Conservation (phyloP, 2,888 invertebrate genomes). For the Drosophila formosana region DNA sequence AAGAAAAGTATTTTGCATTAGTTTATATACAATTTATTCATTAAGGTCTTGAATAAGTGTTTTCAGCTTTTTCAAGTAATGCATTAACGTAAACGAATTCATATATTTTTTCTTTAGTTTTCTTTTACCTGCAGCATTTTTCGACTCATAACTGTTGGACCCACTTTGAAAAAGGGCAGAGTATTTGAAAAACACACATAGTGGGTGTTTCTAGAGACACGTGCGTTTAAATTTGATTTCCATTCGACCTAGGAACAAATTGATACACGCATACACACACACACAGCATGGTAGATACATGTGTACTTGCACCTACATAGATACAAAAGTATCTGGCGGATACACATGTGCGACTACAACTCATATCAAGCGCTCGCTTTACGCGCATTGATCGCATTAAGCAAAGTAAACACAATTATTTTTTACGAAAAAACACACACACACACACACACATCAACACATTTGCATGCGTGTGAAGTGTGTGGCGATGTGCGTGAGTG, state of each 20-base stretch:
- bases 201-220: constrained; percentile 4
- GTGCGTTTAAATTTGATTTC: constrained; percentile 13
- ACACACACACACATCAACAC: constrained; percentile 9
- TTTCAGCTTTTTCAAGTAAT: too few relatives aligned
- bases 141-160: background rate
- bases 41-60: too few relatives aligned
- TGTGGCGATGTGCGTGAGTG: background rate
- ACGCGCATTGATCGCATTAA: constrained; percentile 71
- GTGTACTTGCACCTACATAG: background rate
- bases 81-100: too few relatives aligned
- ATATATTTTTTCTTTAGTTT: too few relatives aligned
- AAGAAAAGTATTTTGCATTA: too few relatives aligned
- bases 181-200: background rate
- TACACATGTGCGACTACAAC: constrained; percentile 18
- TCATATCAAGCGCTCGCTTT: constrained; percentile 15
- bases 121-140: background rate
- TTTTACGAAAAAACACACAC: constrained; percentile 44
- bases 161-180: background rate
- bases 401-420: constrained; percentile 78
- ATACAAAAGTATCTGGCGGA: constrained; percentile 38
- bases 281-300: background rate
- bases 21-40: too few relatives aligned
- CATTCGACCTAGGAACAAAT: constrained; percentile 12
- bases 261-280: background rate
- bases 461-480: background rate